phyloP scores from a whole-genome alignment of 2,888 invertebrate genomes.

The Eugnorisma glareosa region DNA sequence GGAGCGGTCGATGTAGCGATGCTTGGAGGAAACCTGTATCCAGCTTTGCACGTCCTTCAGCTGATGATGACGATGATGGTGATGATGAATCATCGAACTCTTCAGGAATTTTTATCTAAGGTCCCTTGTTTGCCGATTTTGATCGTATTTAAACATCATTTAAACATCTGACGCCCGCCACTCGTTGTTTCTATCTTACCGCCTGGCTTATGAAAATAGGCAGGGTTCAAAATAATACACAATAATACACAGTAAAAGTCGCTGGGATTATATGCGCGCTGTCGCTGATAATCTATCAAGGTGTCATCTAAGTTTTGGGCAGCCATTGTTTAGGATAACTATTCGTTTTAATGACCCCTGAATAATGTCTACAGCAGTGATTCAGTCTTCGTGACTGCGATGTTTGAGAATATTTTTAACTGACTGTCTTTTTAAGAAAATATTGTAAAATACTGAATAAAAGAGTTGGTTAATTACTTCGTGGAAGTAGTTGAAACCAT shows the following conservation, averaged over 20 bases:
- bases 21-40: not conserved
- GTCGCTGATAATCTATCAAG: slow-evolving; percentile 43
- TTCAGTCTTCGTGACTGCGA: not conserved
- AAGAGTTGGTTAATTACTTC: not conserved
- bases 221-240: slow-evolving; percentile 21
- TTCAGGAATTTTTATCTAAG: not conserved
- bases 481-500: not conserved
- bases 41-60: not conserved
- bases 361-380: not conserved
- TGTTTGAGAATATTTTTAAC: not conserved
- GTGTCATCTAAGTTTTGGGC: slow-evolving; percentile 24
- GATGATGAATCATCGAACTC: not conserved
- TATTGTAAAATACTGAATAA: not conserved
- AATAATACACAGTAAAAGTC: slow-evolving; percentile 16
- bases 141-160: not conserved
- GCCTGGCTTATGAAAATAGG: too few relatives aligned
- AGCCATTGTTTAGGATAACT: slow-evolving; percentile 7
- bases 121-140: not conserved
- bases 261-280: slow-evolving; percentile 33
- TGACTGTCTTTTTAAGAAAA: not conserved
- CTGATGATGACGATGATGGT: not conserved
- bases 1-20: not conserved
- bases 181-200: not conserved
- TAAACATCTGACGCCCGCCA: not conserved
- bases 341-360: not conserved